phyloP scores from a whole-genome alignment of 2,888 invertebrate species.

The Chironomus riparius region DNA sequence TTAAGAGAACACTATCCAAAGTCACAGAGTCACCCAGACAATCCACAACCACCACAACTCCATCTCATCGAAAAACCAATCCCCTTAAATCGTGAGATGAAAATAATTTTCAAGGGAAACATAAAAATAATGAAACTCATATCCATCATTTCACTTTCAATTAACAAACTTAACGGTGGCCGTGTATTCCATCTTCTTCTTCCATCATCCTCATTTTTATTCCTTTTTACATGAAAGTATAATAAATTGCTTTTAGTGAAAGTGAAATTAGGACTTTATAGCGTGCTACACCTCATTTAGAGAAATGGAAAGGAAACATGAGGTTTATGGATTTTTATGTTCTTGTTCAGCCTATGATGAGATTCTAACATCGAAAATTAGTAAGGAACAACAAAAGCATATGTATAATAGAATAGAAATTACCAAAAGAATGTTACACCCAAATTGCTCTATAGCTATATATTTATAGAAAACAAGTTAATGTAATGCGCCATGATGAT shows the following conservation, averaged over 20 bases:
- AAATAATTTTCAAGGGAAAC: conserved; percentile 16
- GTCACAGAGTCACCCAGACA: too few species aligned
- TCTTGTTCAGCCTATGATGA: too few species aligned
- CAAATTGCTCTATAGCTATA: not conserved
- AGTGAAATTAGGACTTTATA: conserved; percentile 3
- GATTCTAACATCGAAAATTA: too few species aligned
- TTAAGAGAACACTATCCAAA: too few species aligned
- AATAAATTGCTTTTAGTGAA: not conserved
- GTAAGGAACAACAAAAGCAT: too few species aligned
- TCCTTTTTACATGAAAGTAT: not conserved
- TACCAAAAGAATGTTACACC: not conserved
- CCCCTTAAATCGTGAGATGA: not conserved
- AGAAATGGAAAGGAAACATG: not conserved
- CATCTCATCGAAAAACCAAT: not conserved
- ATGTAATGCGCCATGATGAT: not conserved
- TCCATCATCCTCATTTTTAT: not conserved
- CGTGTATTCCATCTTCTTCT: not conserved
- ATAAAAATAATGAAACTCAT: not conserved
- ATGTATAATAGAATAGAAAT: too few species aligned
- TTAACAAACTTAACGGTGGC: not conserved
- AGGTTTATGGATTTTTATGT: too few species aligned
- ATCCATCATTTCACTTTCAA: conserved; percentile 23
- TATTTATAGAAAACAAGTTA: not conserved
- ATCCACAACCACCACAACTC: too few species aligned
- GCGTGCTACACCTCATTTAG: conserved; percentile 11